Base-by-base conservation (phyloP, 2,113 vertebrate genomes). In the Fukomys damarensis region DNA sequence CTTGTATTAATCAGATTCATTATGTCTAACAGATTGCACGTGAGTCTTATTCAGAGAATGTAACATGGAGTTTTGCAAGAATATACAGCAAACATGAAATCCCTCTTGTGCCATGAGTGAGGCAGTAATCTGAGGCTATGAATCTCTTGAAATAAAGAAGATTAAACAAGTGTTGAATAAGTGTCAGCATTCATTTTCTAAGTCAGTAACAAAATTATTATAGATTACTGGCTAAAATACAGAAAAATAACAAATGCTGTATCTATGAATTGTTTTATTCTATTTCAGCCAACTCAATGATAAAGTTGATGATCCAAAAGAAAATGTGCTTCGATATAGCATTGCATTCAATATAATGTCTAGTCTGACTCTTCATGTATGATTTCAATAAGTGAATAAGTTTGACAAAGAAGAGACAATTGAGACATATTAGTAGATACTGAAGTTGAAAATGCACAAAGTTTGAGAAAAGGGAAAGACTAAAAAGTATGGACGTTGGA, bases 111-210 rank as follows among this genome's bases (percentile, higher is more conserved):
- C n/a, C 13, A 76, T 86, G 43, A 88, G 54, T 49, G 35, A 86
- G 4, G 35, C 26, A 30, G 16, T 52, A n/a, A 7, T 65, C 58
- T 54, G 38, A 89, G 43, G n/a, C 10, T 17, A 81, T 8, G 7
- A 76, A 52, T 92, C 19, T 49, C 35, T 79, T 83, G 61, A 46
- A 93, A 89, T 65, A 46, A 0, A n/a, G 28, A 68, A 28, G 28
- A 52, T 61, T 61, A 43, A 79, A 54, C 52, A 49, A 46, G 7
- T 90, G 14, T 70, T 85, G 35, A 92, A 77, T 82, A 77, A 86
- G 17, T 46, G 38, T 46, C 87, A 96, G 46, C 4, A 80, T 84
- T 89, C 19, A 93, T 92, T 95, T 70, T 35, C 46, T 16, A 96
- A 92, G 54, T 80, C 14, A 92, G 52, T 59, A 87, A 84, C 19